Percentiles rank a stretch among this genome's conserved stretches.
Conservation (phyloP, 2,113 vertebrate species). For the Menura novaehollandiae region DNA sequence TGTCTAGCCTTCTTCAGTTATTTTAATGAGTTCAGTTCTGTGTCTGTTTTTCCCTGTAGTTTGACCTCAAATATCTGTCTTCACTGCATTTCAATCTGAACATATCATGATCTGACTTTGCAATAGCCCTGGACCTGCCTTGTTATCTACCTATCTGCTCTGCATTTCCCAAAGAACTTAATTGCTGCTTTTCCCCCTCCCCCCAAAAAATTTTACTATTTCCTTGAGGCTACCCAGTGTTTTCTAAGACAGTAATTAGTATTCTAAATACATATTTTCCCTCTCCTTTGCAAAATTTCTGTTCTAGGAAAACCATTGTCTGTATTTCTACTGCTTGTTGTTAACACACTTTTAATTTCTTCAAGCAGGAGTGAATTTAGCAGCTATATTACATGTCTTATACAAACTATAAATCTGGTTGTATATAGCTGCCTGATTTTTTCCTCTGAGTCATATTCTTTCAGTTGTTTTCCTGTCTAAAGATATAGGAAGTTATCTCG, state of each 20-base stretch:
- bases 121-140: background rate
- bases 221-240: background rate
- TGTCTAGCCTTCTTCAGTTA: background rate
- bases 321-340: background rate
- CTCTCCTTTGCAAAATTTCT: background rate
- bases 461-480: background rate
- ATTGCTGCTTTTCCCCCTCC: background rate
- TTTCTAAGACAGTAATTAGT: background rate
- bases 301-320: rapidly evolving
- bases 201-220: no score
- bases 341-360: background rate
- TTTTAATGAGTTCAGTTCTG: background rate
- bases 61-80: background rate
- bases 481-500: background rate
- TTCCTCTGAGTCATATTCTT: background rate
- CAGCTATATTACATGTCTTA: background rate
- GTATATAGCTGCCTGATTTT: background rate
- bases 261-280: background rate
- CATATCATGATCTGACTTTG: background rate
- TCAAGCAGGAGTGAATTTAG: background rate
- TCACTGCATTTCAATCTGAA: background rate
- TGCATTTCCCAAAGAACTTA: background rate
- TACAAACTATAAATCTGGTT: background rate
- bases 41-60: background rate
- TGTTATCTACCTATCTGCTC: background rate